Percentiles rank a stretch among this genome's conserved stretches.
These are phyloP conservation scores for Protaetia brevitarsis DNA, from an alignment of 1,140 invertebrate species.

Conservation along the genomic window DNA sequence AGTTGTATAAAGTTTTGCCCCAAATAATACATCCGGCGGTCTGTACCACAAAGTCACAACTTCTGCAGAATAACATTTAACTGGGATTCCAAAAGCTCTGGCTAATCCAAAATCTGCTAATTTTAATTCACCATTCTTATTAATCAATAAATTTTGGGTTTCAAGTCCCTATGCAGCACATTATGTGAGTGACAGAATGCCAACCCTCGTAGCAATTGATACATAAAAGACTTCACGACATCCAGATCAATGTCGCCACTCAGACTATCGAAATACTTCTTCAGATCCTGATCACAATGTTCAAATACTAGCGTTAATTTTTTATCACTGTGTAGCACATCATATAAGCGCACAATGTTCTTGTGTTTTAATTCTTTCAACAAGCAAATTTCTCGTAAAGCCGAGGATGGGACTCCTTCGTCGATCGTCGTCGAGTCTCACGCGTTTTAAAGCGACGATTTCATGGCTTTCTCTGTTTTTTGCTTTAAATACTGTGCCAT, in stretches of 20 bases:
- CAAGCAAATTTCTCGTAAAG: conserved; percentile 94
- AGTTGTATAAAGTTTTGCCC: conserved; percentile 97
- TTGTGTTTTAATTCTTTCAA: conserved; percentile 98
- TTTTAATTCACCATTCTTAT: conserved; percentile 94
- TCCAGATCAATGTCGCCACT: conserved; percentile 98
- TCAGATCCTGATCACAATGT: conserved; percentile 99
- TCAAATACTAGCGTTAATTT: conserved; percentile 98
- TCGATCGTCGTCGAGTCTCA: conserved; percentile 98
- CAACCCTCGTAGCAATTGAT: conserved; percentile 92
- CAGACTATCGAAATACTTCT: conserved; percentile 99
- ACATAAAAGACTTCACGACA: conserved; percentile 92
- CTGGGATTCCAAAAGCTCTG: conserved; percentile 97
- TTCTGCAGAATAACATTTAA: conserved; percentile 98
- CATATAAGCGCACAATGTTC: conserved; percentile 96
- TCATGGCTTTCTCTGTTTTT: conserved; percentile 96
- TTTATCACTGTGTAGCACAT: conserved; percentile 97
- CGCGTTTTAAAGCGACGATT: conserved; percentile 96
- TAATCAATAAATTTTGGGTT: conserved; percentile 99
- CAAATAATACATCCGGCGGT: conserved; percentile 98
- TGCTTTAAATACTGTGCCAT: conserved; percentile 99
- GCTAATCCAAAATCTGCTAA: conserved; percentile 98
- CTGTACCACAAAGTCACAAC: conserved; percentile 96
- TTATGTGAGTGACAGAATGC: conserved; percentile 98
- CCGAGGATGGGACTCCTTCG: conserved; percentile 98
- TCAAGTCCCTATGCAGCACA: conserved; percentile 94